Evolutionary conservation across 1,140 invertebrate genomes (phyloP).

Genomic region (Listronotus oregonensis): DNA sequence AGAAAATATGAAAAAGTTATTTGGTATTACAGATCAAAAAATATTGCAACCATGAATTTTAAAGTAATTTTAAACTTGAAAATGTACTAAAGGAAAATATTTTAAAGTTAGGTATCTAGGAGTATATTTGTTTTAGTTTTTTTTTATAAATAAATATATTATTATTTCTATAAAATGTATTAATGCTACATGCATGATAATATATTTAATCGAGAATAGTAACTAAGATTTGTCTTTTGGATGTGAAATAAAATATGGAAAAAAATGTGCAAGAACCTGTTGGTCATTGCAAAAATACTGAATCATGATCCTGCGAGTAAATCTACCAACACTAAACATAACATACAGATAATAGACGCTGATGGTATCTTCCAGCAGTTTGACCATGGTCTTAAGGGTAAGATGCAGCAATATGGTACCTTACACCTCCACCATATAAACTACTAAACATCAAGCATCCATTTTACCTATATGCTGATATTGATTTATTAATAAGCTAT

Average conservation of each 20-base stretch:
- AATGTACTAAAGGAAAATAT: no score
- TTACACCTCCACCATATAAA: slow-evolving; percentile 71
- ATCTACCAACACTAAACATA: slow-evolving; percentile 79
- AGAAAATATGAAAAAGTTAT: no score
- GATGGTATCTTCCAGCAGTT: slow-evolving; percentile 66
- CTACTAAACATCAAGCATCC: slow-evolving; percentile 69
- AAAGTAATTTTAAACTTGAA: no score
- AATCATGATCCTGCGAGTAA: slow-evolving; percentile 78
- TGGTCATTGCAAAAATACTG: slow-evolving; percentile 69
- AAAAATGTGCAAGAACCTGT: slow-evolving; percentile 71
- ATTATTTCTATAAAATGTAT: no score
- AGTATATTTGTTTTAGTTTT: no score
- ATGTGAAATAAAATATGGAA: slow-evolving; percentile 68
- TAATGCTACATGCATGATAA: no score
- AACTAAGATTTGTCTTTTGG: slow-evolving; percentile 66
- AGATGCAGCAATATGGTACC: slow-evolving; percentile 64
- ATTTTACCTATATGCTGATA: slow-evolving; percentile 68
- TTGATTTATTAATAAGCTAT: slow-evolving; percentile 73
- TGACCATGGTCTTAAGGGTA: slow-evolving; percentile 67
- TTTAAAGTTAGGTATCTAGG: no score
- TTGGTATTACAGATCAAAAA: no score
- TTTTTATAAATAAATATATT: no score
- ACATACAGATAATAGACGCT: slow-evolving; percentile 64
- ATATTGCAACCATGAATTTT: no score
- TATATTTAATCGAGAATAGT: no score